phyloP scores from a whole-genome alignment of 2,888 invertebrate species.

The Leptodirus hochenwartii region DNA sequence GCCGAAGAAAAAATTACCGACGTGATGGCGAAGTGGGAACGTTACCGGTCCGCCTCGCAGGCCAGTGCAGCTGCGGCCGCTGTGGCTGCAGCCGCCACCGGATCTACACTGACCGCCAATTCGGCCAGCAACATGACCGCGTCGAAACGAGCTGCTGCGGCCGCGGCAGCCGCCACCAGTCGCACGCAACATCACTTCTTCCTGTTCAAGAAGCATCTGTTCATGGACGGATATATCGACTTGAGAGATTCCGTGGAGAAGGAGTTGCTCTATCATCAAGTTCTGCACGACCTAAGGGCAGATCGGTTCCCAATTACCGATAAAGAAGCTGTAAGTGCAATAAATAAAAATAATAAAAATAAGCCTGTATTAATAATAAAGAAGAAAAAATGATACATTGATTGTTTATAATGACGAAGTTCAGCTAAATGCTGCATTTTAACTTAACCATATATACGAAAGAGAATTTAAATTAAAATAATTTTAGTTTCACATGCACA shows the following conservation, averaged over 20 bases:
- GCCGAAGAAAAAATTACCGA: conserved; percentile 82
- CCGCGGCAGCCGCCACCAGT: no score
- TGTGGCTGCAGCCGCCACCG: conserved; percentile 22
- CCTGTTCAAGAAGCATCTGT: conserved; percentile 67
- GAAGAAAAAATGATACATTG: no score
- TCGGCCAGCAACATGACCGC: conserved; percentile 10
- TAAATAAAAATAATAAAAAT: no score
- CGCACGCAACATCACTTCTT: conserved; percentile 44
- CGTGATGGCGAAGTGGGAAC: conserved; percentile 91
- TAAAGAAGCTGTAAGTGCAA: conserved; percentile 80
- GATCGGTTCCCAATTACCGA: conserved; percentile 86
- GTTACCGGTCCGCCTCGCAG: conserved; percentile 56
- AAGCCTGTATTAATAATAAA: no score
- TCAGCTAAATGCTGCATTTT: no score
- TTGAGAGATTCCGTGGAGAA: conserved; percentile 77
- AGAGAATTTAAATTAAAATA: no score
- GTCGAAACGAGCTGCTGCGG: conserved; percentile 9
- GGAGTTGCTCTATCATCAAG: conserved; percentile 85
- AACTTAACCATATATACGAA: no score
- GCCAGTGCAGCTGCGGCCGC: conserved; percentile 25
- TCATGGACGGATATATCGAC: conserved; percentile 63
- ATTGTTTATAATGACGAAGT: no score
- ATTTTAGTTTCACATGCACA: no score
- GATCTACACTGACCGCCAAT: neutral
- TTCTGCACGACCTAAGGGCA: conserved; percentile 73